Evolutionary conservation across 2,797 vertebrate species (phyloP), one percentile per base, ranked within the genome.

Genomic region (Crypturellus tataupa): DNA sequence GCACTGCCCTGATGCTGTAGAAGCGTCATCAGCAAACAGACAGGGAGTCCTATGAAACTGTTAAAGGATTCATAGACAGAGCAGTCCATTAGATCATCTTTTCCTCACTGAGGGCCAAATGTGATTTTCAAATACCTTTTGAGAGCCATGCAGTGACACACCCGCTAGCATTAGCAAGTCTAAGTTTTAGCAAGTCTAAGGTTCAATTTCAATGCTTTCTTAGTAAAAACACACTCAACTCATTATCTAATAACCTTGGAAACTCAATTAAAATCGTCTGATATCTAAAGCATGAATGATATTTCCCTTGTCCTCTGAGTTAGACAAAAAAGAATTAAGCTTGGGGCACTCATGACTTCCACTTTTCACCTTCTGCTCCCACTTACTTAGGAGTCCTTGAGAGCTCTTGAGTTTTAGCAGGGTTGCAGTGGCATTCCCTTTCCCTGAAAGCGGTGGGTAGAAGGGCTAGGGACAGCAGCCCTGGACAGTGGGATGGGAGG

Each of bases 41-140:
- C 23, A 2, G 6, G 42, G 5, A 56, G 69, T 77, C 77, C 81
- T 84, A 37, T 72, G 46, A 90, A 94, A 65, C 70, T 62, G 42
- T 89, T 70, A 76, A 93, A 84, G 59, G 46, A 59, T 40, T 69
- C 59, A 76, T 25, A 90, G 69, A 75, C 55, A 92, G 55, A 47
- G 60, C 40, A 92, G 65, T 24, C 72, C 65, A 83, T 95, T 89
- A 93, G 85, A 71, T 96, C 87, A 87, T 80, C 68, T 90, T 94
- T 96, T 96, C 82, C 72, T 91, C 58, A 49, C 23, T n/a, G 62
- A 89, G 55, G 62, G 76, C 79, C 79, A 89, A 89, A 71, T 68
- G 44, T 40, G 40, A 46, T 59, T 92, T 91, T 87, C 69, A 83
- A 75, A 58, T 71, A 85, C 62, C 53, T 90, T 85, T 78, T 49